Conservation (phyloP, 2,888 invertebrate genomes). For the Helleia helle region DNA sequence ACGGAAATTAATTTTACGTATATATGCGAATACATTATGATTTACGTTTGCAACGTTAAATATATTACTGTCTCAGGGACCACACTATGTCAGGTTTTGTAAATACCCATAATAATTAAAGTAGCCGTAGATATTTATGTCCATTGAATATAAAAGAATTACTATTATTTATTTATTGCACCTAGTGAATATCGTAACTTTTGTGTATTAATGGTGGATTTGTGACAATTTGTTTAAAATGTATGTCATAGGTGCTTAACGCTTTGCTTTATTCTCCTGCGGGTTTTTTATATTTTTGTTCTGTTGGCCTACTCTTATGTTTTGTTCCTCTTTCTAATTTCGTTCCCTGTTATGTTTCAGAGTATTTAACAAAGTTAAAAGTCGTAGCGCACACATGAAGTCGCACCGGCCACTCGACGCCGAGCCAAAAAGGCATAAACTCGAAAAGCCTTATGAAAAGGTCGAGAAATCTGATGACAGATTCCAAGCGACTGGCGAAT, state of each 20-base stretch:
- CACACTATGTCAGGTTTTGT: conserved; percentile 40
- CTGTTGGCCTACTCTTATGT: conserved; percentile 29
- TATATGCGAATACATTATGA: background rate
- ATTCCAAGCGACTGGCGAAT: conserved; percentile 55
- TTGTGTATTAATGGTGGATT: conserved; percentile 49
- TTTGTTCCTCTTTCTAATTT: conserved; percentile 59
- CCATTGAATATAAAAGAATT: conserved; percentile 37
- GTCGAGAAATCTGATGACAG: conserved; percentile 67
- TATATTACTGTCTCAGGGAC: conserved; percentile 24
- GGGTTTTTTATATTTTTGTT: conserved; percentile 13
- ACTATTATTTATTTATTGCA: conserved; percentile 46
- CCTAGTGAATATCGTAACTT: conserved; percentile 39
- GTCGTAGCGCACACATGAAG: conserved; percentile 99
- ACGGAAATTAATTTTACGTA: conserved; percentile 7
- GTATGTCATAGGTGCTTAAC: conserved; percentile 21
- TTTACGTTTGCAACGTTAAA: conserved; percentile 6
- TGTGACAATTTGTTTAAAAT: conserved; percentile 29
- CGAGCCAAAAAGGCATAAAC: conserved; percentile 80
- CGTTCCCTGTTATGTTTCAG: conserved; percentile 78
- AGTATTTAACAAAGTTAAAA: conserved; percentile 98
- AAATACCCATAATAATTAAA: conserved; percentile 39
- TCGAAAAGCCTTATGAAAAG: conserved; percentile 75
- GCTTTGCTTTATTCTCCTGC: conserved; percentile 19
- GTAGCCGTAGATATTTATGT: conserved; percentile 48
- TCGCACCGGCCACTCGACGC: conserved; percentile 94